phyloP scores from a whole-genome alignment of 1,140 invertebrate species.

The Charaxes varanes region DNA sequence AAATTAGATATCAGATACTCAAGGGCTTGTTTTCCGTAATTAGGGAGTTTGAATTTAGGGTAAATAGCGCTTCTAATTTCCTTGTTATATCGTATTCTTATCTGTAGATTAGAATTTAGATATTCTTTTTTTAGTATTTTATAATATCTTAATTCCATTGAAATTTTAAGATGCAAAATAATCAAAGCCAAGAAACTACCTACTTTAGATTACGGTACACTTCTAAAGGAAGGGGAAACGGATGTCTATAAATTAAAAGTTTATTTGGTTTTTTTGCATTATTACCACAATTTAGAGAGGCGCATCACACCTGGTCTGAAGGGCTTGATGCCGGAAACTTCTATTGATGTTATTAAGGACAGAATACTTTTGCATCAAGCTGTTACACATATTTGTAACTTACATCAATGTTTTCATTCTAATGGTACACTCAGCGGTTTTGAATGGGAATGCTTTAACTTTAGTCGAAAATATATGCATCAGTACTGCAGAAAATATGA shows the following conservation, averaged over 20 bases:
- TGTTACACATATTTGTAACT: slow-evolving; percentile 23
- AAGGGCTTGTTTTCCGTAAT: no score
- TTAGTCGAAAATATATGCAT: slow-evolving; percentile 37
- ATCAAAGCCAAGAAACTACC: slow-evolving; percentile 44
- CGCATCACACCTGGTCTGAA: slow-evolving; percentile 5
- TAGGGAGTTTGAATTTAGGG: no score
- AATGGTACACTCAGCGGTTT: slow-evolving; percentile 19
- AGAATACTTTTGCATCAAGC: slow-evolving; percentile 41
- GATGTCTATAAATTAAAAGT: slow-evolving; percentile 49
- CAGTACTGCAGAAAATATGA: slow-evolving; percentile 42
- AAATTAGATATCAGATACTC: no score
- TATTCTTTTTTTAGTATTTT: no score
- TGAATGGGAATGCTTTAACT: slow-evolving; percentile 31
- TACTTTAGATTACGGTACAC: slow-evolving; percentile 30
- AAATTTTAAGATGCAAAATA: slow-evolving; percentile 38
- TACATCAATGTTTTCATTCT: slow-evolving; percentile 24
- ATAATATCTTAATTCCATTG: no score
- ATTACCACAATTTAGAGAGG: slow-evolving; percentile 32
- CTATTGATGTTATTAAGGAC: slow-evolving; percentile 36
- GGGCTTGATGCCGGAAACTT: slow-evolving; percentile 33
- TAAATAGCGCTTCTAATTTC: no score
- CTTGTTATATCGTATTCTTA: no score
- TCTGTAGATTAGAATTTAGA: no score
- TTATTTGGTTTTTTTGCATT: slow-evolving; percentile 36
- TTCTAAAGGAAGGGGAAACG: slow-evolving; percentile 31